Evolutionary conservation across 2,888 invertebrate species (phyloP).

Genomic region (Drosophila rubida): DNA sequence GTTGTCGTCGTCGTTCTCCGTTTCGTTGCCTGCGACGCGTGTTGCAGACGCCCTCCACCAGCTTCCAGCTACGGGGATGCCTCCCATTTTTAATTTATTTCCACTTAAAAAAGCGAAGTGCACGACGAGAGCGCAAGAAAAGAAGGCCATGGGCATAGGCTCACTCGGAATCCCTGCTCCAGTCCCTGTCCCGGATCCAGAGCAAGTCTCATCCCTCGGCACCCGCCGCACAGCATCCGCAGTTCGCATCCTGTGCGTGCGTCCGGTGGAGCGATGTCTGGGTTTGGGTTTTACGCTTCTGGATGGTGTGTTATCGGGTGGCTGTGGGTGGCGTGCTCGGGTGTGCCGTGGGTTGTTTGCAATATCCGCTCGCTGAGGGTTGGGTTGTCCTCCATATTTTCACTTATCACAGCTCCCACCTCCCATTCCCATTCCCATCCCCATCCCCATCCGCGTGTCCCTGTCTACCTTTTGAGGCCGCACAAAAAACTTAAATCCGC

Average conservation of each 20-base stretch:
- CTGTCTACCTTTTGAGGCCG: constrained; percentile 47
- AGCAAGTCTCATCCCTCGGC: constrained; percentile 26
- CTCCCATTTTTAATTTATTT: constrained; percentile 85
- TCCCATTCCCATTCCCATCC: constrained; percentile 2
- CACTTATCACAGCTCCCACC: constrained; percentile 67
- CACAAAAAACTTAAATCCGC: constrained; percentile 84
- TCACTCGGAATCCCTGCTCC: constrained; percentile 26
- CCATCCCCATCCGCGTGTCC: not conserved
- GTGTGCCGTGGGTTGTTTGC: constrained; percentile 26
- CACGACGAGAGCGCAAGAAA: constrained; percentile 37
- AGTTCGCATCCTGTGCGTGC: constrained; percentile 76
- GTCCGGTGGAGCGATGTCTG: constrained; percentile 69
- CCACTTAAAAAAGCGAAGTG: constrained; percentile 71
- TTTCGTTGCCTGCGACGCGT: constrained; percentile 59
- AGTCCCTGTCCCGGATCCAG: constrained; percentile 15
- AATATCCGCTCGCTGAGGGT: constrained; percentile 47
- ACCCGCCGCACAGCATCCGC: constrained; percentile 52
- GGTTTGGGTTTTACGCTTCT: constrained; percentile 23
- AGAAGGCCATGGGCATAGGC: constrained; percentile 52
- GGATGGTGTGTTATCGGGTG: constrained; percentile 72
- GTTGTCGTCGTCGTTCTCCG: constrained; percentile 18
- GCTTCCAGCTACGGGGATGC: constrained; percentile 52
- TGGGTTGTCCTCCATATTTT: constrained; percentile 64
- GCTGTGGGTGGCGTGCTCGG: constrained; percentile 5
- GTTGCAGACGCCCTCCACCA: constrained; percentile 51